Evolutionary conservation across 2,797 vertebrate genomes (phyloP).

Genomic region (Antennarius maculatus): DNA sequence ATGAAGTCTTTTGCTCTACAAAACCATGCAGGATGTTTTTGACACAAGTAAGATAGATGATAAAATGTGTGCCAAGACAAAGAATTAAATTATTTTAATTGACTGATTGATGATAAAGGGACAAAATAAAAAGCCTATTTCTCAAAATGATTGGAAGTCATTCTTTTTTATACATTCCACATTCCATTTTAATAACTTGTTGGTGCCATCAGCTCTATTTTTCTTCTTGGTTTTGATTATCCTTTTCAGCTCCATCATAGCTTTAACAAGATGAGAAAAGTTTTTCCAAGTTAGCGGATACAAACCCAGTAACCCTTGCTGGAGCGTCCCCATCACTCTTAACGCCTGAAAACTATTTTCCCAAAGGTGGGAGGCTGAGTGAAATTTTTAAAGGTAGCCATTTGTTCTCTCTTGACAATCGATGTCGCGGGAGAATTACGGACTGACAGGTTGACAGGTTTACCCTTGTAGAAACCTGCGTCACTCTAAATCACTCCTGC

Average conservation of each 20-base stretch:
- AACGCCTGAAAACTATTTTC: background rate
- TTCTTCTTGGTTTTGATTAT: too few relatives aligned
- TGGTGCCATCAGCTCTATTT: too few relatives aligned
- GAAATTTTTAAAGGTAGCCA: slow-evolving; percentile 21
- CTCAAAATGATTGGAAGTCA: too few relatives aligned
- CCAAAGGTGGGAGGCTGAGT: background rate
- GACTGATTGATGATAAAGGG: too few relatives aligned
- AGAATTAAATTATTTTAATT: too few relatives aligned
- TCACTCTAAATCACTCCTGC: slow-evolving; percentile 36
- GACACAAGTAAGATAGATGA: background rate
- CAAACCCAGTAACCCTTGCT: background rate
- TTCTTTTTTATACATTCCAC: too few relatives aligned
- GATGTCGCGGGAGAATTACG: slow-evolving; percentile 53
- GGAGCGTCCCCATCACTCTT: background rate
- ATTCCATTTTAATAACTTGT: too few relatives aligned
- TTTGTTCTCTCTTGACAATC: slow-evolving; percentile 34
- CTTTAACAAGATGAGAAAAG: background rate
- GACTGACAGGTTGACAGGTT: slow-evolving; percentile 47
- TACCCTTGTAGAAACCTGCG: slow-evolving; percentile 31
- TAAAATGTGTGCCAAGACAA: background rate
- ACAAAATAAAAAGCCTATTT: too few relatives aligned
- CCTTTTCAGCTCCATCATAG: too few relatives aligned
- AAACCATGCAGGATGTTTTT: background rate
- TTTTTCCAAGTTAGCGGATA: background rate
- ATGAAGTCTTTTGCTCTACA: too few relatives aligned